Evolutionary conservation across 2,113 vertebrate genomes (phyloP).

Genomic region (Pseudopipra pipra): DNA sequence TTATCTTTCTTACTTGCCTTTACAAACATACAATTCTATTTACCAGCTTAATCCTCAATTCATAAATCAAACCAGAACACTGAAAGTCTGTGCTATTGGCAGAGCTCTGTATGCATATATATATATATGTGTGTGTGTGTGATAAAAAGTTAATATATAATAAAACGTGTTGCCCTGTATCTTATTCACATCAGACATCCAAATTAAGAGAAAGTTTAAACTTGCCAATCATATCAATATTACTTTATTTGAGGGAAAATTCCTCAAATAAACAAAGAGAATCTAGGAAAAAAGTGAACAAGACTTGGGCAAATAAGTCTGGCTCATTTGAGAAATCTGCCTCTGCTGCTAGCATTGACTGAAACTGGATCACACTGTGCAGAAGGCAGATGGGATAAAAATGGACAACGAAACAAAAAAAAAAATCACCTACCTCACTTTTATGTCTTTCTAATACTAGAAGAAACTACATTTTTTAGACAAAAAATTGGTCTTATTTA

Average conservation of each 20-base stretch:
- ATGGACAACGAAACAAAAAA: not conserved
- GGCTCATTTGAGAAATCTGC: not conserved
- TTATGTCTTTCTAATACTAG: not conserved
- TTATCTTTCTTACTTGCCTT: not conserved
- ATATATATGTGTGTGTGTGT: too few species aligned
- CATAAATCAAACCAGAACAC: not conserved
- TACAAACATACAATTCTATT: not conserved
- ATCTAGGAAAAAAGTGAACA: not conserved
- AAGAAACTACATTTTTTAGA: not conserved
- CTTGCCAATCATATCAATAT: not conserved
- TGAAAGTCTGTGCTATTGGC: not conserved
- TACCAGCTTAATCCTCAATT: not conserved
- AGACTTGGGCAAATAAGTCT: not conserved
- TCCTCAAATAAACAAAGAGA: not conserved
- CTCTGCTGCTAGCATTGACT: not conserved
- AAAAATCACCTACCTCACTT: not conserved
- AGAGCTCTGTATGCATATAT: not conserved
- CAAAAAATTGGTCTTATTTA: not conserved
- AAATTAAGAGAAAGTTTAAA: not conserved
- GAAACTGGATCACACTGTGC: not conserved
- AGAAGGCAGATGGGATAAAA: not conserved
- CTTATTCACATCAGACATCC: not conserved
- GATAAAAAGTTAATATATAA: not conserved
- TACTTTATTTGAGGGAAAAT: not conserved
- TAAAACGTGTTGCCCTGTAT: not conserved